Evolutionary conservation across 2,888 invertebrate genomes (phyloP).

Genomic region (Psylliodes chrysocephalus): DNA sequence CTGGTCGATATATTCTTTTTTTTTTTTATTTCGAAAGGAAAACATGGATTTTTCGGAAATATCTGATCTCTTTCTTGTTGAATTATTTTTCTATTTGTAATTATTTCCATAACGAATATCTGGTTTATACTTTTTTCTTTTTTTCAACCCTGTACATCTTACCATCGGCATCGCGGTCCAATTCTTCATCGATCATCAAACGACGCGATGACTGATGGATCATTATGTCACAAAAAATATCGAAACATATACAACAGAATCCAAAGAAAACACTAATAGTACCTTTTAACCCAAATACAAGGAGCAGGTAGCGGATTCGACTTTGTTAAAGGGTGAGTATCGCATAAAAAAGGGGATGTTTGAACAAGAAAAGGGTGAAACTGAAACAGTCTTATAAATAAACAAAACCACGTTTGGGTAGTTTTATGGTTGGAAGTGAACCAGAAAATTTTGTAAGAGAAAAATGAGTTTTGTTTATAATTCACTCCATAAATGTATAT

Average conservation of each 20-base stretch:
- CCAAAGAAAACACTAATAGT: slow-evolving; percentile 30
- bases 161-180: no score
- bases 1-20: no score
- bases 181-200: neutral
- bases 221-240: slow-evolving; percentile 22
- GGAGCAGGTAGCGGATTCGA: slow-evolving; percentile 28
- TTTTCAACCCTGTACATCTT: no score
- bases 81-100: no score
- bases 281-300: slow-evolving; percentile 30
- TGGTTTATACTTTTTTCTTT: no score
- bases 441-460: slow-evolving; percentile 10
- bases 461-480: no score
- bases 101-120: no score
- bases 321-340: slow-evolving; percentile 27
- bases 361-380: slow-evolving; percentile 38
- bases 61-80: no score
- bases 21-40: no score
- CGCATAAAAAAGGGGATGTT: slow-evolving; percentile 40
- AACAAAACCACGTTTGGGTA: slow-evolving; percentile 10
- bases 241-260: slow-evolving; percentile 23
- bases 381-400: slow-evolving; percentile 11
- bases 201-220: slow-evolving; percentile 26
- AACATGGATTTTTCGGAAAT: no score
- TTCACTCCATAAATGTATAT: no score
- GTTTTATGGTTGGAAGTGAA: slow-evolving; percentile 11